Evolutionary conservation across 2,888 invertebrate genomes (phyloP).

Genomic region (Cerastis leucographa): DNA sequence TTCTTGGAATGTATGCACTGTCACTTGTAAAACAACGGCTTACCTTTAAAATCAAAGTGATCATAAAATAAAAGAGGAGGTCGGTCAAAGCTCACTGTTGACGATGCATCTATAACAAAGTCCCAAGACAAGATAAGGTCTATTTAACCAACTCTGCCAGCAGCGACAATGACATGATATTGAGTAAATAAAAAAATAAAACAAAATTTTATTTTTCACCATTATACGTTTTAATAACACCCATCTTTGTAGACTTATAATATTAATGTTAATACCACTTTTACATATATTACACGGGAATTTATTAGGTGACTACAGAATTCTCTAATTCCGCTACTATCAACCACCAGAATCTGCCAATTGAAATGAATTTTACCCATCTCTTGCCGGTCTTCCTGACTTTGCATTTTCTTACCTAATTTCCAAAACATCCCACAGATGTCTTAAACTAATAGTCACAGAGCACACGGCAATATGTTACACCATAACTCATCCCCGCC

Average conservation of each 20-base stretch:
- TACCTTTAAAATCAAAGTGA: background rate
- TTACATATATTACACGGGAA: background rate
- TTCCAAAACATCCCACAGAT: slow-evolving; percentile 53
- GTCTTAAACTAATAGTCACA: slow-evolving; percentile 72
- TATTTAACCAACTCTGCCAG: background rate
- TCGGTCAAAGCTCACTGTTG: background rate
- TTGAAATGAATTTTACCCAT: background rate
- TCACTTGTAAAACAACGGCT: background rate
- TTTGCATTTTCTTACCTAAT: slow-evolving; percentile 40
- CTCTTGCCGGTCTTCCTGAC: slow-evolving; percentile 14
- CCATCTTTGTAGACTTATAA: background rate
- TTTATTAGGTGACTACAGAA: background rate
- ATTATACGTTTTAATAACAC: background rate
- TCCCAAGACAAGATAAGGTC: background rate
- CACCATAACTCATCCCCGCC: slow-evolving; percentile 86
- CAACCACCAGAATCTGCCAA: background rate
- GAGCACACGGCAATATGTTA: slow-evolving; percentile 85
- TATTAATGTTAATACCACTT: background rate
- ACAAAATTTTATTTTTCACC: background rate
- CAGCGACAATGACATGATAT: too few relatives aligned
- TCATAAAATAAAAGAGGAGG: background rate
- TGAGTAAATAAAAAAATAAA: too few relatives aligned
- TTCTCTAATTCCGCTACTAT: background rate
- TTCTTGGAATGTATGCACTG: background rate
- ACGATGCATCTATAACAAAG: background rate